These are phyloP conservation scores for Chanos chanos DNA, from an alignment of 2,797 vertebrate genomes.

Conservation along the genomic window DNA sequence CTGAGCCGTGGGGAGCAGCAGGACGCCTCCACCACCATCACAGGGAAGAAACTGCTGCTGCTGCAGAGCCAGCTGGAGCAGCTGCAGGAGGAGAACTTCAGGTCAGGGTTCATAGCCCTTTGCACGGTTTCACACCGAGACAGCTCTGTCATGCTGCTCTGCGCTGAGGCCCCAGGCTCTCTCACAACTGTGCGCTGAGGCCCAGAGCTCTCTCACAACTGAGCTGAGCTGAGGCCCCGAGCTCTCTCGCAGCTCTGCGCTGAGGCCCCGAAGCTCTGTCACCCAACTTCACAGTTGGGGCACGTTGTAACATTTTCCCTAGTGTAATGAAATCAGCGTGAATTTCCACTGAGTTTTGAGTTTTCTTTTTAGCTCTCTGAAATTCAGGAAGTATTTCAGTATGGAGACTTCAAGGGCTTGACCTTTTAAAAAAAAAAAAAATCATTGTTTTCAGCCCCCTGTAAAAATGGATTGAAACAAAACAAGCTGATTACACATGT, in stretches of 20 bases:
- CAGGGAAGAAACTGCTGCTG: conserved; percentile 82
- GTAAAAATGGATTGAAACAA: too few species aligned
- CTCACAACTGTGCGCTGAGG: conserved; percentile 43
- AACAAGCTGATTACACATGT: too few species aligned
- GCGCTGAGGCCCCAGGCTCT: background rate
- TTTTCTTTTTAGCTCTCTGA: too few species aligned
- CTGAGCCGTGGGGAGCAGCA: conserved; percentile 61
- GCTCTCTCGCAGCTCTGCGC: background rate
- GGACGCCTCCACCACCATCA: conserved; percentile 66
- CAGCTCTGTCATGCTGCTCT: background rate
- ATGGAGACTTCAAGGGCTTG: too few species aligned
- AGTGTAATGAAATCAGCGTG: too few species aligned
- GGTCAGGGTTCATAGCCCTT: conserved; percentile 67
- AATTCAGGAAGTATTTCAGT: too few species aligned
- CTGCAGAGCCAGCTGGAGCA: conserved; percentile 90
- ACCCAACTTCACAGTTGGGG: background rate
- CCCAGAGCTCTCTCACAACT: conserved; percentile 45
- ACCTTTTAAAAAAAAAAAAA: too few species aligned
- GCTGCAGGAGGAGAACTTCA: conserved; percentile 91
- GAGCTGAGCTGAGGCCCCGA: background rate
- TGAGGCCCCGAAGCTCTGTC: background rate
- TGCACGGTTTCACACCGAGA: too few species aligned
- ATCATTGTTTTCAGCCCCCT: too few species aligned
- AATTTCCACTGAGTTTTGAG: too few species aligned
- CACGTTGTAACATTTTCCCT: background rate